Evolutionary conservation across 2,797 vertebrate genomes (phyloP).

Genomic region (Schizothorax lantsangensis): DNA sequence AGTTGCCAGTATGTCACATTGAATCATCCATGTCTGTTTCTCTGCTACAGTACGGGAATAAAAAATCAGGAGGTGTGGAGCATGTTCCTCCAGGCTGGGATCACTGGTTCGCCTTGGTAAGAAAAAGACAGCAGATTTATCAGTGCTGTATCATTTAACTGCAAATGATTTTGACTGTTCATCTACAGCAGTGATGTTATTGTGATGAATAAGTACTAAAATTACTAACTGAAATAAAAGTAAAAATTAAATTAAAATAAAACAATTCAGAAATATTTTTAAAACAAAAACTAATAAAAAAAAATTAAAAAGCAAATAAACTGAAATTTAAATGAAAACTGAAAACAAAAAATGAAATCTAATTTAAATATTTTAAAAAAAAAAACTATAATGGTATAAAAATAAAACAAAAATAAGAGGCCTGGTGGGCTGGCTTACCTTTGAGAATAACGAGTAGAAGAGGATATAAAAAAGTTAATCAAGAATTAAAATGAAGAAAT

Average conservation of each 20-base stretch:
- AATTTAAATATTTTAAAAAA: not conserved
- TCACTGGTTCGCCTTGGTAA: slow-evolving; percentile 95
- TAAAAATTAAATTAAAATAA: not conserved
- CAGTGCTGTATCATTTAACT: not conserved
- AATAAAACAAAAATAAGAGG: not conserved
- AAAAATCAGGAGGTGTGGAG: slow-evolving; percentile 88
- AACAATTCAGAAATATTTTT: not conserved
- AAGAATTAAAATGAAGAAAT: not conserved
- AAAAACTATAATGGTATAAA: not conserved
- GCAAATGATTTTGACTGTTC: not conserved
- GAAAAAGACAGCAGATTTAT: slow-evolving; percentile 49
- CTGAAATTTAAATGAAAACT: not conserved
- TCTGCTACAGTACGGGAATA: slow-evolving; percentile 86
- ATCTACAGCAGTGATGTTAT: not conserved
- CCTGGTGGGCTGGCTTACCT: not conserved
- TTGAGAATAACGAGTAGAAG: no score
- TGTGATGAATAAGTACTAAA: not conserved
- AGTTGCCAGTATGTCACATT: not conserved
- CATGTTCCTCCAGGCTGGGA: slow-evolving; percentile 94
- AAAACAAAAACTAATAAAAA: not conserved
- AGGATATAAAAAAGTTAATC: not conserved
- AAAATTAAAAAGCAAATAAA: no score
- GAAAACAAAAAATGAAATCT: not conserved
- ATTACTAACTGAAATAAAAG: no score
- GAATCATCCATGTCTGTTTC: slow-evolving; percentile 35